Evolutionary conservation across 1,140 invertebrate species (phyloP).

Genomic region (Calliphora vicina): DNA sequence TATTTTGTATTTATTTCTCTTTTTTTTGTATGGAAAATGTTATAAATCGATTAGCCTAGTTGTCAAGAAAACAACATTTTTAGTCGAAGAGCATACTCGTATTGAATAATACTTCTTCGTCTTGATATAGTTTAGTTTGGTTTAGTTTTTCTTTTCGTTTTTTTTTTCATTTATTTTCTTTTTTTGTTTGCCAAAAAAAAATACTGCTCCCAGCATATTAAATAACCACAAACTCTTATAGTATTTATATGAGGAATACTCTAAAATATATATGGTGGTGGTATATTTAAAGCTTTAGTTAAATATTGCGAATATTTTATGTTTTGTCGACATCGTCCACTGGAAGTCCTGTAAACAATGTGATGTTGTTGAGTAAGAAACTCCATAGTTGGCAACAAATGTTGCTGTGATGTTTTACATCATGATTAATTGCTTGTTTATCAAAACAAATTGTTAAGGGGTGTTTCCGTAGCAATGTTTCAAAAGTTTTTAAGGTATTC

Average conservation of each 20-base stretch:
- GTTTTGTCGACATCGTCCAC: background rate
- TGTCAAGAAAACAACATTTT: background rate
- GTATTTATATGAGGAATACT: background rate
- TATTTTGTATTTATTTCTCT: background rate
- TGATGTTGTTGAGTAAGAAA: background rate
- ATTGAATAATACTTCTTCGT: background rate
- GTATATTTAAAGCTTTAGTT: background rate
- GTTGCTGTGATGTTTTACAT: background rate
- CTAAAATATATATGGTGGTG: background rate
- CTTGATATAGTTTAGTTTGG: background rate
- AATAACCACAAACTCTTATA: background rate
- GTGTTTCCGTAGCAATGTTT: no score
- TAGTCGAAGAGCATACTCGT: background rate
- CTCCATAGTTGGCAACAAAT: background rate
- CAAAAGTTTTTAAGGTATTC: no score
- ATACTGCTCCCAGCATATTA: background rate
- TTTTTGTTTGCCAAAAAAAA: background rate
- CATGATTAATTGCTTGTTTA: background rate
- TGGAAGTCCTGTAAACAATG: background rate
- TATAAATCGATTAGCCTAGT: constrained; percentile 23
- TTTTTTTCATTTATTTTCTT: background rate
- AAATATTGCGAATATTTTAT: background rate
- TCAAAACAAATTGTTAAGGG: background rate
- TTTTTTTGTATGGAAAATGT: background rate
- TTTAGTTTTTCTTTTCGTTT: background rate